Evolutionary conservation across 1,140 invertebrate genomes (phyloP).

Genomic region (Drosophila azteca): DNA sequence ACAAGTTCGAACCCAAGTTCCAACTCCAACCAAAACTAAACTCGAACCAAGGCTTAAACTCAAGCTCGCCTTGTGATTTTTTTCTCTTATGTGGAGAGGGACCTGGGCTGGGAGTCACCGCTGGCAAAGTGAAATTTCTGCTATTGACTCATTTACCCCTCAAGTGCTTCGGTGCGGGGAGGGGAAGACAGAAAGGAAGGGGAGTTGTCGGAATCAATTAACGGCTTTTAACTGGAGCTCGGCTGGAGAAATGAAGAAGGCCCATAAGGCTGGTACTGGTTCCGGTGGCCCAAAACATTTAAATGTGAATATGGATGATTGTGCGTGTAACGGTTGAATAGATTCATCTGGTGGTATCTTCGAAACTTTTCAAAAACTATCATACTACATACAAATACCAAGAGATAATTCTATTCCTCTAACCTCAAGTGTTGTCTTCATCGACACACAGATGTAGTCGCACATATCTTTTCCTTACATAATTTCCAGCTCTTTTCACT

Average conservation of each 20-base stretch:
- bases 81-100: neutral
- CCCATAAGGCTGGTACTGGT: neutral
- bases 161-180: constrained; percentile 11
- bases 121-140: constrained; percentile 53
- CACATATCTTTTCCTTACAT: too few species aligned
- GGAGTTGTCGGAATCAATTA: constrained; percentile 46
- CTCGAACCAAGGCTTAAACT: constrained; percentile 9
- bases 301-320: constrained; percentile 11
- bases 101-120: constrained; percentile 26
- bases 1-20: constrained; percentile 23
- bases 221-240: constrained; percentile 55
- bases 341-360: too few species aligned
- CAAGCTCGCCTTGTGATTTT: neutral
- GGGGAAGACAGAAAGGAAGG: neutral
- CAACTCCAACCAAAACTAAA: constrained; percentile 12
- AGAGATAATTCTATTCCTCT: too few species aligned
- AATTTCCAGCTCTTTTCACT: constrained; percentile 8
- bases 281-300: constrained; percentile 10
- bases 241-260: constrained; percentile 21
- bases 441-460: too few species aligned
- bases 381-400: too few species aligned
- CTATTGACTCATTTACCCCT: constrained; percentile 50
- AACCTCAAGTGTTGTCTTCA: too few species aligned
- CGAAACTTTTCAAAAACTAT: too few species aligned
- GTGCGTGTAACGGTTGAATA: too few species aligned